Conservation (phyloP, 2,113 vertebrate genomes). For the Halcyon senegalensis region DNA sequence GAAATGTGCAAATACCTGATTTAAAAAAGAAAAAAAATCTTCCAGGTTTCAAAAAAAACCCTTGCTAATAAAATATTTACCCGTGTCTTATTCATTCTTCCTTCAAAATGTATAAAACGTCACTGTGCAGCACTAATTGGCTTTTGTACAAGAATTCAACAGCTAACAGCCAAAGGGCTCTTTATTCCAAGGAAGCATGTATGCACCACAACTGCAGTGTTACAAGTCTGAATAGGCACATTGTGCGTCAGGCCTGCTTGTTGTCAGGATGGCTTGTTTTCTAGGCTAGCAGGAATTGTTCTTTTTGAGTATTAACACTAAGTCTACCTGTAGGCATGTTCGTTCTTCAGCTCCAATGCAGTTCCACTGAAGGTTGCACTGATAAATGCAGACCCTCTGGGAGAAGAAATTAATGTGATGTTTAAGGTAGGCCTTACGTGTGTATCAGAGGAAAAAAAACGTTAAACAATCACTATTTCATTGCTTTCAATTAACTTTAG, state of each 20-base stretch:
- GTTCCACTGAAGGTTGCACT: conserved; percentile 92
- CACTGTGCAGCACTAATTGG: background rate
- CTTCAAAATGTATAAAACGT: background rate
- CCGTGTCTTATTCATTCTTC: background rate
- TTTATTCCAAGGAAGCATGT: background rate
- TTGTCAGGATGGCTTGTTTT: conserved; percentile 19
- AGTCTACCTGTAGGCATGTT: conserved; percentile 87
- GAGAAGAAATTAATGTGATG: conserved; percentile 98
- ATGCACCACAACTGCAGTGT: background rate
- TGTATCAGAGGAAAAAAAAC: background rate
- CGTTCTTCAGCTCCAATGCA: conserved; percentile 99
- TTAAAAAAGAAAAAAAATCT: background rate
- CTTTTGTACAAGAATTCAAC: conserved; percentile 35
- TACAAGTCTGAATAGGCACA: conserved; percentile 12
- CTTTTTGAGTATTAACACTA: conserved; percentile 8
- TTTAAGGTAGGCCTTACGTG: conserved; percentile 86
- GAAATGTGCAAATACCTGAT: background rate
- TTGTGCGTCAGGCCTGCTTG: conserved; percentile 10
- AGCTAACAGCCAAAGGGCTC: background rate
- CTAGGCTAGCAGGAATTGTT: background rate
- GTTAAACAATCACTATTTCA: background rate
- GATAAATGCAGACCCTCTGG: conserved; percentile 92
- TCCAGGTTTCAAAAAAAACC: background rate
- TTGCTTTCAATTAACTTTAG: background rate
- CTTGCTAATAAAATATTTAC: background rate